A percentile compares a stretch with the other conserved stretches of the same genome.
These are phyloP conservation scores for Alviniconcha strummeri DNA, from an alignment of 2,888 invertebrate genomes.

Conservation along the genomic window DNA sequence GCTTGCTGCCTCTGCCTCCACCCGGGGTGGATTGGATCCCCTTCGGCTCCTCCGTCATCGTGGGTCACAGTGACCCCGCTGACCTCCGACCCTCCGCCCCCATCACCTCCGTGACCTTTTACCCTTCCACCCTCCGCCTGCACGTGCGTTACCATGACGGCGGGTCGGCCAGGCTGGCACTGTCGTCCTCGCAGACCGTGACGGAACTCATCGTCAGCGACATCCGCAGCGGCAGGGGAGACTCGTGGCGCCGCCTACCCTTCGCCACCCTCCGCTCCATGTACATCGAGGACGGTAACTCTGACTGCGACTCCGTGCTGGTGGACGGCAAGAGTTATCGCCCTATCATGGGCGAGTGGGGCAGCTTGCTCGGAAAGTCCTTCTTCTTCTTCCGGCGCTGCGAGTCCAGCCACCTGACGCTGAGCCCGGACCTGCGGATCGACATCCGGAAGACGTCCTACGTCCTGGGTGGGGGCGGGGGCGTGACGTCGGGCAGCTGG, in stretches of 20 bases:
- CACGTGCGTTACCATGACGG: conserved; percentile 46
- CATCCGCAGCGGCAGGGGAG: neutral
- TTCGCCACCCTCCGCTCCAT: conserved; percentile 43
- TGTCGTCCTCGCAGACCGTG: conserved; percentile 11
- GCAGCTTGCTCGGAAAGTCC: conserved; percentile 44
- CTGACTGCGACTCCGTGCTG: conserved; percentile 40
- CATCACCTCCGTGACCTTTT: conserved; percentile 47
- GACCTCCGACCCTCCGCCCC: conserved; percentile 46
- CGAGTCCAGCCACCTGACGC: conserved; percentile 58
- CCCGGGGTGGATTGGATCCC: conserved; percentile 59
- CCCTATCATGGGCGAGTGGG: conserved; percentile 54
- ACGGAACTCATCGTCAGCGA: conserved; percentile 29
- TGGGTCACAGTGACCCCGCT: conserved; percentile 50
- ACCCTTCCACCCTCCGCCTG: conserved; percentile 42
- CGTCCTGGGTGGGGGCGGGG: neutral
- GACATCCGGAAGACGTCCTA: conserved; percentile 38
- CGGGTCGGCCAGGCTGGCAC: conserved; percentile 31
- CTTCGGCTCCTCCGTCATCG: conserved; percentile 56
- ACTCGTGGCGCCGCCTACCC: conserved; percentile 12
- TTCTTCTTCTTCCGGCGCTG: conserved; percentile 59
- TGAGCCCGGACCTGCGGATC: conserved; percentile 59
- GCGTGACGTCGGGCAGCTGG: neutral
- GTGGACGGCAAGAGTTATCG: conserved; percentile 45
- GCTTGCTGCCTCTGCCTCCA: conserved; percentile 52
- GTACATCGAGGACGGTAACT: conserved; percentile 42